Percentiles rank a stretch among this genome's conserved stretches.
Conservation (phyloP, 2,113 vertebrate genomes). For the Percina caprodes region DNA sequence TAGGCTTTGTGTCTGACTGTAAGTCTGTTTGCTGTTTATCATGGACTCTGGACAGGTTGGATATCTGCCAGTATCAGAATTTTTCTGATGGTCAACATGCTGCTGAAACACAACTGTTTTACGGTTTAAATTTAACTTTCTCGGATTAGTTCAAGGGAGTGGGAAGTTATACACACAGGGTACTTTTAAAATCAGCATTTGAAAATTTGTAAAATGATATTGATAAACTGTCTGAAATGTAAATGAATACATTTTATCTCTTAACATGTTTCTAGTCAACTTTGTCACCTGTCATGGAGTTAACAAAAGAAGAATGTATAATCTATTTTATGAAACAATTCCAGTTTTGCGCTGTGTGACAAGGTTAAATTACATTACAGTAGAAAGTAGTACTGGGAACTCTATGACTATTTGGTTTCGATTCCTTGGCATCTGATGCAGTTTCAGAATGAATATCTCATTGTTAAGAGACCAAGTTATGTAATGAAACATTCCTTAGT, state of each 20-base stretch:
- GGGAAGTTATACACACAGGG: background rate
- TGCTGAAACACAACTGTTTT: background rate
- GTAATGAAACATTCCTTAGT: conserved; percentile 12
- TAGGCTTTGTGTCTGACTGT: conserved; percentile 45
- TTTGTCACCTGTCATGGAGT: background rate
- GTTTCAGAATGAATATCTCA: conserved; percentile 32
- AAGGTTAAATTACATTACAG: background rate
- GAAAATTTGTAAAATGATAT: background rate
- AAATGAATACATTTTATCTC: background rate
- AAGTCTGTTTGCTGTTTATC: background rate
- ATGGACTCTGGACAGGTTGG: background rate
- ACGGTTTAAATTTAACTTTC: background rate
- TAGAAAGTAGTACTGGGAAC: conserved; percentile 1
- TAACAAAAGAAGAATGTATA: background rate
- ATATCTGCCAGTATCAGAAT: background rate
- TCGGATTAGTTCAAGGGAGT: background rate
- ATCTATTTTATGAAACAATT: background rate
- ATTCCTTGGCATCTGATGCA: conserved; percentile 10
- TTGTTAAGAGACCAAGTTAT: background rate
- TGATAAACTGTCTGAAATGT: background rate
- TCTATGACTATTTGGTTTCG: conserved; percentile 37
- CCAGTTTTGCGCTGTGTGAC: background rate
- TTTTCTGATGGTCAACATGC: background rate
- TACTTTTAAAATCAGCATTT: background rate
- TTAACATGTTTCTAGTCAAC: background rate